phyloP scores from a whole-genome alignment of 2,113 vertebrate genomes.

The Calonectris borealis region DNA sequence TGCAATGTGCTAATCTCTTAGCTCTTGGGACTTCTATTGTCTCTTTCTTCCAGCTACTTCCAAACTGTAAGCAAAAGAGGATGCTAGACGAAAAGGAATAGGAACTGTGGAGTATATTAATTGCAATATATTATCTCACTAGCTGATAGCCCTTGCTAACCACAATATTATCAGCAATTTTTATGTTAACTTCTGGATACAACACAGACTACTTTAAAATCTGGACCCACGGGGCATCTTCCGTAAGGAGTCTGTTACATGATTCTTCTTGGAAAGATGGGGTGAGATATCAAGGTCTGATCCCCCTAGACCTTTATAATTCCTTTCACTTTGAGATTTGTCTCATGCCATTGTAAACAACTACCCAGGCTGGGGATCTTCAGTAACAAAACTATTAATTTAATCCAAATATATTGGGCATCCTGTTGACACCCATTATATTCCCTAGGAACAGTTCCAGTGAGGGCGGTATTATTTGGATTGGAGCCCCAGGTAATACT shows the following conservation, averaged over 20 bases:
- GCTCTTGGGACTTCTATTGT: neutral
- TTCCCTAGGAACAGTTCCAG: neutral
- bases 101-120: neutral
- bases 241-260: neutral
- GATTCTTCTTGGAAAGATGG: neutral
- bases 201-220: neutral
- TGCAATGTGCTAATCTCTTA: neutral
- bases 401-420: neutral
- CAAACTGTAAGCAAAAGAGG: neutral
- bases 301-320: neutral
- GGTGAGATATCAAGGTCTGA: neutral
- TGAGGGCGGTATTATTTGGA: neutral
- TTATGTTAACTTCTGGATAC: neutral
- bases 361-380: neutral
- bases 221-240: neutral
- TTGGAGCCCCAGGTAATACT: neutral
- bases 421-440: neutral
- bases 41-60: neutral
- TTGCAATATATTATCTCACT: neutral
- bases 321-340: neutral
- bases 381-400: neutral
- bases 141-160: neutral
- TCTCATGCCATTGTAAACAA: neutral
- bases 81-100: neutral
- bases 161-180: neutral